Base-by-base conservation (phyloP, 2,113 vertebrate species). In the Clupea harengus region DNA sequence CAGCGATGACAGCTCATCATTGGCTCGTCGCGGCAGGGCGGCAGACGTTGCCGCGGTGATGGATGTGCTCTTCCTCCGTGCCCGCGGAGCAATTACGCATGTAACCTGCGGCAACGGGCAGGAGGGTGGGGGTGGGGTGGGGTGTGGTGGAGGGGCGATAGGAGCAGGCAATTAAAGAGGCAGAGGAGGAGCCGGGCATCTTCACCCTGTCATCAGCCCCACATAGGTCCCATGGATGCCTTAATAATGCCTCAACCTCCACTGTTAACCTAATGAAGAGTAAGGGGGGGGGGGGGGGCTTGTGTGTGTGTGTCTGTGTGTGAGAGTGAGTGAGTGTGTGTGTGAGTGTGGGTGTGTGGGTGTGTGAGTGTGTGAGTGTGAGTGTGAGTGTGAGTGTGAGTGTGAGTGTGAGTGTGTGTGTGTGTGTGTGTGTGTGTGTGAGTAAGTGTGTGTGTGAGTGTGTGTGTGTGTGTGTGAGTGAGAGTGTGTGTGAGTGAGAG, bases 1-100 rank as follows among this genome's bases (percentile, higher is more conserved):
- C 11, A 11, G 28, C 32, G 72, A 32, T 78, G 72, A 78, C 72
- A 78, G 72, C 72, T 78, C 72, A 78, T 78, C 72, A 32, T 78
- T 32, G 72, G 64, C 64, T 32, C 9, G 72, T 72, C 64, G 64
- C 72, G 20, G 72, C 72, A 78, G 72, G 72, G 72, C 32, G 11
- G 28, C 72, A 10, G 28, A 39, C 28, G 72, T 78, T 39, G 32
- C 72, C 32, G 72, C 28, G 72, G 72, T 78, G 72, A 78, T 78
- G 72, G 72, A 78, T 78, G 72, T 32, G 28, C 72, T 78, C 28
- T 78, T 78, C 72, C 32, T 39, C 72, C 25, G 32, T 78, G 32
- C 72, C 32, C 11, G 72, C 13, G 0, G 25, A 44, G 72, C 72
- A 78, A 78, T 78, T 78, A 78, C 72, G 10, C 72, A 78, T 32